A percentile compares a stretch with the other conserved stretches of the same genome.
Conservation (phyloP, 2,888 invertebrate genomes). For the Palloptera scutellata region DNA sequence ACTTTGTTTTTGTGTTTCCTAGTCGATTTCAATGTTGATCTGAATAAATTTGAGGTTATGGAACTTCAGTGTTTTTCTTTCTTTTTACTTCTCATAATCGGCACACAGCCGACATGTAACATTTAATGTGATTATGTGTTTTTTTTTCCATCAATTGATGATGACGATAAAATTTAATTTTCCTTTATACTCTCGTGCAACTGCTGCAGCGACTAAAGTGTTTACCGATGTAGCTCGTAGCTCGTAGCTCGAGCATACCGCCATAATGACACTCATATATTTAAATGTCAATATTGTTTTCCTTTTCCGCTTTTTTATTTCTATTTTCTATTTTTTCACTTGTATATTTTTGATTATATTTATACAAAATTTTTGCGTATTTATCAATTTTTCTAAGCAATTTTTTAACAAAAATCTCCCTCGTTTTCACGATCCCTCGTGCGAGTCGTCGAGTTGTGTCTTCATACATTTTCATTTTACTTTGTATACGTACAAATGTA, state of each 20-base stretch:
- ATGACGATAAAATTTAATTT: conserved; percentile 59
- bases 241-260: background rate
- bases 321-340: conserved; percentile 21
- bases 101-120: conserved; percentile 17
- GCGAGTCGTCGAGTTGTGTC: too few species aligned
- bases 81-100: too few species aligned
- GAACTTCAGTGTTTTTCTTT: conserved; percentile 11
- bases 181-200: too few species aligned
- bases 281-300: conserved; percentile 50
- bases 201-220: conserved; percentile 37
- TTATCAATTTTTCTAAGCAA: conserved; percentile 32
- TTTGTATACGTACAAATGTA: too few species aligned
- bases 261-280: conserved; percentile 44
- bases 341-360: conserved; percentile 1
- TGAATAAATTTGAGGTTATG: background rate
- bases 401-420: conserved; percentile 29
- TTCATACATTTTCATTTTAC: too few species aligned
- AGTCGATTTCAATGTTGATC: background rate
- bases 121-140: conserved; percentile 35
- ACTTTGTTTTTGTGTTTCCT: conserved; percentile 42
- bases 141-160: conserved; percentile 33
- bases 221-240: conserved; percentile 1
- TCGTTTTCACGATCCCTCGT: background rate
- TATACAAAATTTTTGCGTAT: conserved; percentile 32
- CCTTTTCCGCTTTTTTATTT: conserved; percentile 31